Base-by-base conservation (phyloP, 1,140 invertebrate species). In the Linepithema humile region DNA sequence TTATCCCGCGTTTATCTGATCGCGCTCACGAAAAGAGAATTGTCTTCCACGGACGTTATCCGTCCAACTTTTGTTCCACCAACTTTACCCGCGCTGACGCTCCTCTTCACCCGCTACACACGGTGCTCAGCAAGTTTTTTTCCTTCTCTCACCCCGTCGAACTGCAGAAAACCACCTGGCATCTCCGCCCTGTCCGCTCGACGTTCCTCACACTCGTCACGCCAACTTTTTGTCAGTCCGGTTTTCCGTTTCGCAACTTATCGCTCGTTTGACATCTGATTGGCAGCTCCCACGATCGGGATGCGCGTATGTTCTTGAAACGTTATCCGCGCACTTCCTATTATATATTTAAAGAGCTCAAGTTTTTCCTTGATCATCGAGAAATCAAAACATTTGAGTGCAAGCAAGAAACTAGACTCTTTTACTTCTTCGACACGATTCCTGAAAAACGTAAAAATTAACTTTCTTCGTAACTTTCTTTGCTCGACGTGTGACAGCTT, bases 1-100 rank as follows among this genome's bases (percentile, higher is more conserved):
- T 57, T 80, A 80, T 80, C 65, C 35, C 48, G 26, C 48, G 64
- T 70, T 64, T 57, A 80, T 70, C 48, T 70, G 75, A 80, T 69
- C 64, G 64, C 35, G 32, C 35, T 53, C 75, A 29, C 75, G 48
- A 55, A 69, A 48, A 62, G 60, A 69, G 64, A 50, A 80, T 80
- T 69, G 48, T 57, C 64, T 38, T 32, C n/a, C 62, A 10, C n/a
- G n/a, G n/a, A 12, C 43, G 48, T 78, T 78, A 38, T 55, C 35
- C 50, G 35, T 23, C 43, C 23, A 43, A 55, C 75, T 80, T 67
- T 80, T 80, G 64, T 55, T 55, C 12, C 3, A n/a, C 20, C 32
- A 43, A 59, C 53, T 57, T 40, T 59, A 17, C 32, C 6, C 12
- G 23, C 17, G 60, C 32, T 65, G 20, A 15, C 26, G 40, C 38